Evolutionary conservation across 2,888 invertebrate genomes (phyloP).

Genomic region (Platypus cylindrus): DNA sequence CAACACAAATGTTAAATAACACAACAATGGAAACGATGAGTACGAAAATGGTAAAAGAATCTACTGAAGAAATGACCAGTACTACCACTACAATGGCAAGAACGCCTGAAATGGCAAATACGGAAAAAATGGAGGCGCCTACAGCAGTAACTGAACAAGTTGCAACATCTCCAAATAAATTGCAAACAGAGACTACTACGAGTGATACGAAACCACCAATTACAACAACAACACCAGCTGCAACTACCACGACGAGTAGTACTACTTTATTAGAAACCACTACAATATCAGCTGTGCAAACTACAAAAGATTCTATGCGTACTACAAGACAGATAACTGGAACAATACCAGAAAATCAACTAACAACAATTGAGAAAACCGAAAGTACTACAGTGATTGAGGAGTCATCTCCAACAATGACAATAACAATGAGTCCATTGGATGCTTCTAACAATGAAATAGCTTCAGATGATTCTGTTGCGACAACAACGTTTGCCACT

Average conservation of each 20-base stretch:
- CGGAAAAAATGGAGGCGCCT: too few species aligned
- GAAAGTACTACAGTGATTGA: too few species aligned
- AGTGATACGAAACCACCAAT: conserved; percentile 7
- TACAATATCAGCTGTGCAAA: conserved; percentile 4
- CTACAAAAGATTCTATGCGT: conserved; percentile 6
- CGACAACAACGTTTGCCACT: conserved; percentile 9
- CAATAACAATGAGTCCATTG: background rate
- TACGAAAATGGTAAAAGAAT: background rate
- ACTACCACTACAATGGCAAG: conserved; percentile 3
- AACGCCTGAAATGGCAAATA: background rate
- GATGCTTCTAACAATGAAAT: too few species aligned
- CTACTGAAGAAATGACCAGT: background rate
- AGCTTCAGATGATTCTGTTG: too few species aligned
- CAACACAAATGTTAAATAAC: too few species aligned
- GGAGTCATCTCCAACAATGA: background rate
- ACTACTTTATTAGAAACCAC: conserved; percentile 5
- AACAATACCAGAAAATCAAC: conserved; percentile 2
- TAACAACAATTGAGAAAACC: background rate
- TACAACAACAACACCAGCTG: conserved; percentile 3
- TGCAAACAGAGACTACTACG: conserved; percentile 19
- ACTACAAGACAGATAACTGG: conserved; percentile 3
- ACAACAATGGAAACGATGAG: too few species aligned
- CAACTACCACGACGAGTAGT: conserved; percentile 7
- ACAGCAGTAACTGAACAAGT: conserved; percentile 1
- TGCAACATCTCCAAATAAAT: conserved; percentile 7